Percentiles rank a stretch among this genome's conserved stretches.
Conservation (phyloP, 2,888 invertebrate genomes). For the Yponomeuta sedellus region DNA sequence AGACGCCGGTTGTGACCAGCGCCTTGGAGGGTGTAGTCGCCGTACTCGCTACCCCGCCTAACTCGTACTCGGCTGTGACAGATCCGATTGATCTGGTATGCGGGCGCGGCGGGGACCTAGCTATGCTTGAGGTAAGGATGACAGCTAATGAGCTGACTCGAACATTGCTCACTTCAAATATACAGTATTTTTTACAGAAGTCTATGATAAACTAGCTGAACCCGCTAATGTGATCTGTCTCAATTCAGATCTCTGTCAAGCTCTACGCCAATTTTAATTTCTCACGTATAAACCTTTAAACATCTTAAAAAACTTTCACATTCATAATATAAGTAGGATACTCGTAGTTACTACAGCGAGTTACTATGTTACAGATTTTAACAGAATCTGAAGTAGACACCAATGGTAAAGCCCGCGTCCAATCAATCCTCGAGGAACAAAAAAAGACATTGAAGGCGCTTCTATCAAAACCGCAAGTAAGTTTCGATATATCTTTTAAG, state of each 20-base stretch:
- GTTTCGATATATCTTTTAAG: background rate
- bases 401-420: conserved; percentile 77
- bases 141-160: no score
- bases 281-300: no score
- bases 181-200: no score
- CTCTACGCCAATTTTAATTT: no score
- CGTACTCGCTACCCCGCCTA: conserved; percentile 83
- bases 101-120: conserved; percentile 85
- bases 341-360: no score
- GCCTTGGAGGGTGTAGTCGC: conserved; percentile 69
- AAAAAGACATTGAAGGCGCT: conserved; percentile 83
- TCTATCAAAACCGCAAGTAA: conserved; percentile 86
- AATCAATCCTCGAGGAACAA: conserved; percentile 84
- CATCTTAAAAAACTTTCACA: no score
- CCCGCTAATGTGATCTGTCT: no score
- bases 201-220: no score
- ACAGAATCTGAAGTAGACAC: conserved; percentile 81
- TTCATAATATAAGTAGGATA: no score
- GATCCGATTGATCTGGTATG: conserved; percentile 90
- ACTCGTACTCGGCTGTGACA: conserved; percentile 86
- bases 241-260: no score
- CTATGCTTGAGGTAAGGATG: conserved; percentile 82
- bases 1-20: conserved; percentile 58
- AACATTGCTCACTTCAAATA: no score
- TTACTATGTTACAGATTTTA: conserved; percentile 67